Conservation (phyloP, 2,888 invertebrate species). For the Neria commutata region DNA sequence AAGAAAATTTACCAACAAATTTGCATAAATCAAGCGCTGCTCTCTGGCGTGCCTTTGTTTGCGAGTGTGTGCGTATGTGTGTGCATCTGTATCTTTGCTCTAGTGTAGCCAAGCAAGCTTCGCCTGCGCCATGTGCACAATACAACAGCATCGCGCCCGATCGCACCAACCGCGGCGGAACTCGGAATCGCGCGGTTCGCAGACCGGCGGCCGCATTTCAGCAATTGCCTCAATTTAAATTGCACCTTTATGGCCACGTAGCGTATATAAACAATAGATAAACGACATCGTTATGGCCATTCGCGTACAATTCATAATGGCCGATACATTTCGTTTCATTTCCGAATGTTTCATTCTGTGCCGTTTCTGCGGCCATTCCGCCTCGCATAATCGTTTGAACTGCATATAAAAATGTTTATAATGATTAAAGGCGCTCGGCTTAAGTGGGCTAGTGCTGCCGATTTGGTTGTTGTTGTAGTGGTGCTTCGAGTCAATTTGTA, state of each 20-base stretch:
- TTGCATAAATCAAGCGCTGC: constrained; percentile 43
- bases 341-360: constrained; percentile 27
- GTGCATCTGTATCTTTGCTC: no score
- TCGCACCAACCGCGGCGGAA: background rate
- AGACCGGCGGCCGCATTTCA: constrained; percentile 10
- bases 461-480: constrained; percentile 31
- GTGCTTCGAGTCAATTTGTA: constrained; percentile 40
- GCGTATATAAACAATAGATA: constrained; percentile 51
- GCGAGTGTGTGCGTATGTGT: no score
- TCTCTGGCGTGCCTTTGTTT: no score
- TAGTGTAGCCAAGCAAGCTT: no score
- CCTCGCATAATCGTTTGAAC: constrained; percentile 41
- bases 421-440: constrained; percentile 22
- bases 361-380: constrained; percentile 45
- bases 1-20: constrained; percentile 34
- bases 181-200: no score
- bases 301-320: constrained; percentile 46
- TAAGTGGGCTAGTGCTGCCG: constrained; percentile 45
- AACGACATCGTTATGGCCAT: constrained; percentile 43
- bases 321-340: no score
- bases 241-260: constrained; percentile 43
- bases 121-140: background rate
- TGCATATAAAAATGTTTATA: constrained; percentile 30
- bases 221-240: constrained; percentile 38
- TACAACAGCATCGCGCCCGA: background rate